phyloP scores from a whole-genome alignment of 23 tunicate species.

The Trididemnum clinides region DNA sequence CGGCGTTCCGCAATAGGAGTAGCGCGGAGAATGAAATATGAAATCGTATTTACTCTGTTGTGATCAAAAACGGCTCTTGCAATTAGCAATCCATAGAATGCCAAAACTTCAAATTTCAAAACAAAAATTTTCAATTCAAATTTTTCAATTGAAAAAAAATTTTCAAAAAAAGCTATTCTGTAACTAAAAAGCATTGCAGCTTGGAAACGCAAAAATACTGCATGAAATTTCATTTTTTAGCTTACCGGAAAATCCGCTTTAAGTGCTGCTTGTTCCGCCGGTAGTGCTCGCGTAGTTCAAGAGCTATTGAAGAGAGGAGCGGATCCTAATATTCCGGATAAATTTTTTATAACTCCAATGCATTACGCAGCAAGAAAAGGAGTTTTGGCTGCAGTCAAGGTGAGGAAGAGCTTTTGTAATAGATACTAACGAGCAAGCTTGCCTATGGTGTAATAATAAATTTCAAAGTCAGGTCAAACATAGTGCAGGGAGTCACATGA shows the following conservation, averaged over 20 bases:
- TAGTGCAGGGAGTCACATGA: no score
- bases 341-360: slow-evolving; percentile 41
- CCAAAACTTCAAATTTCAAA: not conserved
- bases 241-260: slow-evolving; percentile 70
- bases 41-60: no score
- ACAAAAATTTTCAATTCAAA: not conserved
- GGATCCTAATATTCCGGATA: slow-evolving; percentile 75
- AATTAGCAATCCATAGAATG: no score
- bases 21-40: no score
- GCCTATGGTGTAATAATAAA: no score
- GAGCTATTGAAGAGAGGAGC: slow-evolving; percentile 79
- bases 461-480: no score
- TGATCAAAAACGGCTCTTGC: no score
- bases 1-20: not conserved
- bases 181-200: no score
- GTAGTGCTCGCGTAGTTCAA: slow-evolving; percentile 51
- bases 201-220: no score
- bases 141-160: not conserved
- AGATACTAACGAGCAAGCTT: no score
- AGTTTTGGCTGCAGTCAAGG: slow-evolving; percentile 65
- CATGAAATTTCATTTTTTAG: slow-evolving; percentile 27
- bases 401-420: no score
- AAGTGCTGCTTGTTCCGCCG: slow-evolving; percentile 75
- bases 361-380: slow-evolving; percentile 87
- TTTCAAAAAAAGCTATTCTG: no score